Percentiles rank a stretch among this genome's conserved stretches.
Evolutionary conservation across 2,797 vertebrate genomes (phyloP).

Genomic region (Sebastes umbrosus): DNA sequence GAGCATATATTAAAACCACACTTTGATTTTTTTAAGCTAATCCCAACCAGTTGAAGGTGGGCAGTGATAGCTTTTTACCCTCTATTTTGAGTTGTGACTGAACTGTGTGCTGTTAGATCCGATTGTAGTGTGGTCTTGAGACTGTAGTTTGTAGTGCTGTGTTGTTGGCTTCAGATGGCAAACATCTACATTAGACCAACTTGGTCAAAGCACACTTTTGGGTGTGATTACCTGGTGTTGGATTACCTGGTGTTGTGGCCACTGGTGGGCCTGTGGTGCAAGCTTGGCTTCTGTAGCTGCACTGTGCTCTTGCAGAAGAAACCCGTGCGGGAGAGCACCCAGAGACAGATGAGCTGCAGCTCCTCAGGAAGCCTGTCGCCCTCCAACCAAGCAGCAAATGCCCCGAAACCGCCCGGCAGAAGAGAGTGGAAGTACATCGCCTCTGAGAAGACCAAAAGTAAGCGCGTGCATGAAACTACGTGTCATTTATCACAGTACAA

Average conservation of each 20-base stretch:
- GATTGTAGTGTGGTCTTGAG: conserved; percentile 1
- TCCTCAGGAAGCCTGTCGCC: conserved; percentile 93
- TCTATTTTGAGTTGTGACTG: conserved; percentile 9
- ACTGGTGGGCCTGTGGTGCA: conserved; percentile 65
- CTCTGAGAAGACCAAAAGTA: conserved; percentile 97
- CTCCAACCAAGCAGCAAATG: conserved; percentile 90
- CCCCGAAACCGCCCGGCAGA: conserved; percentile 87
- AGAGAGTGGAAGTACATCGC: conserved; percentile 99
- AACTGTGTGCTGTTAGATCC: conserved; percentile 3
- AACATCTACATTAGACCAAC: neutral
- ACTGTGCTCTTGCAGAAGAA: conserved; percentile 99
- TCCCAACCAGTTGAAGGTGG: neutral
- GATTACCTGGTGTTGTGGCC: conserved; percentile 24
- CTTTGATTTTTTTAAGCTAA: conserved; percentile 9
- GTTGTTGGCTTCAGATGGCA: conserved; percentile 28
- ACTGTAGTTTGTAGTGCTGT: conserved; percentile 29
- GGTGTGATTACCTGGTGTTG: conserved; percentile 23
- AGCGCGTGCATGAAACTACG: conserved; percentile 60
- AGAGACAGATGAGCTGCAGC: conserved; percentile 95
- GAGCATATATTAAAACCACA: conserved; percentile 5
- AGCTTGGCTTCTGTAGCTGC: conserved; percentile 93
- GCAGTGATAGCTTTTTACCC: neutral
- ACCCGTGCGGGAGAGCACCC: conserved; percentile 93
- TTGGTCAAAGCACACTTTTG: conserved; percentile 8
- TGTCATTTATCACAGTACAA: neutral